Evolutionary conservation across 2,113 vertebrate species (phyloP).

Genomic region (Sclerurus mexicanus): DNA sequence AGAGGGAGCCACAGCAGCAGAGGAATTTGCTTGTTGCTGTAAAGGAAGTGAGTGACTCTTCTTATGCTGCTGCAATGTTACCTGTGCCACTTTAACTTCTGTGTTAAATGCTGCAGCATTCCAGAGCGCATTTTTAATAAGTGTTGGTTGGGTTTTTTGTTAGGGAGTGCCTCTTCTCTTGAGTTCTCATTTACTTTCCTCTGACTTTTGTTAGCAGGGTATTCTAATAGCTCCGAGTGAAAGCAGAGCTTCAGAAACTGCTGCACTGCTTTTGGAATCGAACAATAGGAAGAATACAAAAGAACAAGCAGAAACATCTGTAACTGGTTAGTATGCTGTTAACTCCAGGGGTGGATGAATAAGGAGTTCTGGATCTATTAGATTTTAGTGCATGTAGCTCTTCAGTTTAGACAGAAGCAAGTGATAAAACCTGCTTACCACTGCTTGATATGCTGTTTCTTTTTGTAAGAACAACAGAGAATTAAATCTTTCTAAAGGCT

Average conservation of each 20-base stretch:
- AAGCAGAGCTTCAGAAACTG: slow-evolving; percentile 61
- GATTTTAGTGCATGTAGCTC: not conserved
- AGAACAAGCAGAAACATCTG: slow-evolving; percentile 46
- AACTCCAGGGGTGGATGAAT: not conserved
- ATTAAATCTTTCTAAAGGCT: not conserved
- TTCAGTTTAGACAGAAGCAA: not conserved
- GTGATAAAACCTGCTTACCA: not conserved
- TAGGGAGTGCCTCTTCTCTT: not conserved
- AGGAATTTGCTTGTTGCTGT: slow-evolving; percentile 83
- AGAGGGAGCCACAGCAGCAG: slow-evolving; percentile 79
- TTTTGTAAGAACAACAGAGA: not conserved
- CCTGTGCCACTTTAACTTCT: not conserved
- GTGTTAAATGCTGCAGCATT: not conserved
- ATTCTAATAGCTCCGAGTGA: slow-evolving; percentile 52
- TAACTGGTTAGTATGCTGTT: slow-evolving; percentile 64
- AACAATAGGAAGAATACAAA: slow-evolving; percentile 54
- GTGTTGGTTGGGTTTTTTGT: not conserved
- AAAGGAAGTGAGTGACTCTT: slow-evolving; percentile 84
- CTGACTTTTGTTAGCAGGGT: slow-evolving; percentile 60
- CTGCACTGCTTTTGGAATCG: slow-evolving; percentile 48
- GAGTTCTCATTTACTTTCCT: slow-evolving; percentile 29
- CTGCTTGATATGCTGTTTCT: not conserved
- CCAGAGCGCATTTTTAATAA: not conserved
- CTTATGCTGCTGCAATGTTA: not conserved
- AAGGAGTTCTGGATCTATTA: not conserved